A percentile compares a stretch with the other conserved stretches of the same genome.
Evolutionary conservation across 2,888 invertebrate species (phyloP).

Genomic region (Peribatodes rhomboidaria): DNA sequence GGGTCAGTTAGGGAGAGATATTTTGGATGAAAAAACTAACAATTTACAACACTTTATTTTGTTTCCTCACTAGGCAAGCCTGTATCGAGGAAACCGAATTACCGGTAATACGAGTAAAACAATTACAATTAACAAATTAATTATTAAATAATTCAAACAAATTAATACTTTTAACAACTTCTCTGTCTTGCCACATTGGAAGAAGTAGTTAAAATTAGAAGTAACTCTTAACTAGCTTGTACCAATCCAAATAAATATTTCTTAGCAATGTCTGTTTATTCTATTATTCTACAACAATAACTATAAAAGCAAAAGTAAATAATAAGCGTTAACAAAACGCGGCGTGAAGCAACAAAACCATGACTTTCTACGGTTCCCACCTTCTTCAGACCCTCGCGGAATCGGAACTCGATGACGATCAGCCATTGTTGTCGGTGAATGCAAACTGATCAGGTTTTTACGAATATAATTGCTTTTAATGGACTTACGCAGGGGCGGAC

Average conservation of each 20-base stretch:
- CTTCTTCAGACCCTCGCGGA: constrained; percentile 61
- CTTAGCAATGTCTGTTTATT: neutral
- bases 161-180: no score
- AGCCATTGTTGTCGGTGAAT: constrained; percentile 47
- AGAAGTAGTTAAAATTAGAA: no score
- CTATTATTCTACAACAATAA: constrained; percentile 6
- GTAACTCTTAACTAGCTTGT: no score
- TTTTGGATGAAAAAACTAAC: no score
- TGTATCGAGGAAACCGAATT: no score
- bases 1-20: no score
- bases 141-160: no score
- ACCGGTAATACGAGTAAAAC: no score
- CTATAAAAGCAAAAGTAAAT: constrained; percentile 25
- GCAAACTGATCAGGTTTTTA: constrained; percentile 23
- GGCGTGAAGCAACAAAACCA: constrained; percentile 42
- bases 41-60: no score
- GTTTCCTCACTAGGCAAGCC: no score
- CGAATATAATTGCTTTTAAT: constrained; percentile 19
- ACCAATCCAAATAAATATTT: neutral
- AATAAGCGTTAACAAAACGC: constrained; percentile 12
- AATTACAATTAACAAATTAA: no score
- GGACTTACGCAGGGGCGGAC: constrained; percentile 10
- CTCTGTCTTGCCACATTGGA: no score
- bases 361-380: constrained; percentile 70
- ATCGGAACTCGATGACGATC: constrained; percentile 52